Percentiles rank a stretch among this genome's conserved stretches.
Conservation (phyloP, 1,140 invertebrate species). For the Magallana ariakensis region DNA sequence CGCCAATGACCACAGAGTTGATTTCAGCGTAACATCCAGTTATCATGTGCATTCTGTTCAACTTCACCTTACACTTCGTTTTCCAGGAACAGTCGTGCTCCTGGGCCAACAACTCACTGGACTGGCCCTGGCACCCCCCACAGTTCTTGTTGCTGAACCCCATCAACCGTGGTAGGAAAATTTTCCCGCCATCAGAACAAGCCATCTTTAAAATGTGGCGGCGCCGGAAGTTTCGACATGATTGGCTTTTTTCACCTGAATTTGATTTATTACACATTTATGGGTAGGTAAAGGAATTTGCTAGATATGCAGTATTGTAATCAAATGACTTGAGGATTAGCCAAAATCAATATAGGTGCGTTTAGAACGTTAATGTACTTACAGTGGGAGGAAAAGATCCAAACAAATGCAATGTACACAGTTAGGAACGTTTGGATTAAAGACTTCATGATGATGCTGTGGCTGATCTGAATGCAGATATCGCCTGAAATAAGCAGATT, state of each 20-base stretch:
- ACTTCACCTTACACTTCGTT: background rate
- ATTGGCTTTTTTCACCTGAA: background rate
- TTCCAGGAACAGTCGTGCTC: background rate
- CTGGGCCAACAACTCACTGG: background rate
- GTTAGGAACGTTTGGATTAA: too few species aligned
- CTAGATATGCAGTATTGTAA: background rate
- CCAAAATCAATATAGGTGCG: too few species aligned
- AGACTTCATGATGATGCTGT: too few species aligned
- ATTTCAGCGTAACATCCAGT: background rate
- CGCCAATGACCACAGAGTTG: background rate
- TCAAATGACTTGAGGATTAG: background rate
- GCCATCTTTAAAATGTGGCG: background rate
- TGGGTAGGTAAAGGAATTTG: too few species aligned
- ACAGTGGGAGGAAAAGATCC: too few species aligned
- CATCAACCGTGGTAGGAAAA: background rate
- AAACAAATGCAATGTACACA: too few species aligned
- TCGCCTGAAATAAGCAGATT: too few species aligned
- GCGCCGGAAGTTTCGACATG: background rate
- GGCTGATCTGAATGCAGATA: too few species aligned
- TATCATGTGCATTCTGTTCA: background rate
- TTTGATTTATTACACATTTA: too few species aligned
- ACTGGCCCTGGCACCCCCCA: background rate
- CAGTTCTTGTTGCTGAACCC: background rate
- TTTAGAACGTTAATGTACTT: too few species aligned
- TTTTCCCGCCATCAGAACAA: slow-evolving; percentile 7